Base-by-base conservation (phyloP, 1,140 invertebrate species). In the Sweltsa coloradensis region DNA sequence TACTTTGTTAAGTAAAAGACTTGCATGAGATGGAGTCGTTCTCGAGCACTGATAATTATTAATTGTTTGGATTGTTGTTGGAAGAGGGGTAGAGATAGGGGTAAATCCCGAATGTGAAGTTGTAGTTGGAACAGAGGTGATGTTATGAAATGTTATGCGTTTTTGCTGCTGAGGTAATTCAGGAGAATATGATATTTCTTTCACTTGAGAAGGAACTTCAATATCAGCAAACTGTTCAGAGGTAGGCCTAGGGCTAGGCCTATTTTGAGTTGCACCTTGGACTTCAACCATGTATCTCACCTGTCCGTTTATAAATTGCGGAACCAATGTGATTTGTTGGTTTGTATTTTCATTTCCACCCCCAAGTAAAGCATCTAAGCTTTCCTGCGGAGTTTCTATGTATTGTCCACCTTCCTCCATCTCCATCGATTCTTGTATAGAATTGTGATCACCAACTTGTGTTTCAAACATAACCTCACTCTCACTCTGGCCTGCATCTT, bases 261-360 rank as follows among this genome's bases (percentile, higher is more conserved):
- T 51, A 4, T 23, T 29, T 23, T 45, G 22, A 31, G n/a, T n/a
- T 13, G 21, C 34, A 37, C 43, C 22, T 7, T 43, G 24, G 27
- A 51, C 27, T 41, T 51, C 44, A 13, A 51, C 50, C 3, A 45
- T 51, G 19, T 51, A 51, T 18, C 45, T 40, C 40, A 51, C 40
- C 9, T 46, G 45, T 11, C 45, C 45, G 37, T 51, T 39, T 16
- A 47, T 41, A 42, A 42, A 47, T 21, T 51, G 50, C 2, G 50
- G 40, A 7, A 47, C 48, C 23, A 51, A 31, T 14, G 50, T 34
- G 14, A 47, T 41, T 3, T 31, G 43, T 26, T 47, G 34, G 22
- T 42, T 48, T 19, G 27, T 22, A 24, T 29, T n/a, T n/a, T n/a
- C n/a, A n/a, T n/a, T n/a, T n/a, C n/a, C 31, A 25, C 50, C 34